These are phyloP conservation scores for Drosophila lacicola DNA, from an alignment of 2,888 invertebrate genomes.

Conservation along the genomic window DNA sequence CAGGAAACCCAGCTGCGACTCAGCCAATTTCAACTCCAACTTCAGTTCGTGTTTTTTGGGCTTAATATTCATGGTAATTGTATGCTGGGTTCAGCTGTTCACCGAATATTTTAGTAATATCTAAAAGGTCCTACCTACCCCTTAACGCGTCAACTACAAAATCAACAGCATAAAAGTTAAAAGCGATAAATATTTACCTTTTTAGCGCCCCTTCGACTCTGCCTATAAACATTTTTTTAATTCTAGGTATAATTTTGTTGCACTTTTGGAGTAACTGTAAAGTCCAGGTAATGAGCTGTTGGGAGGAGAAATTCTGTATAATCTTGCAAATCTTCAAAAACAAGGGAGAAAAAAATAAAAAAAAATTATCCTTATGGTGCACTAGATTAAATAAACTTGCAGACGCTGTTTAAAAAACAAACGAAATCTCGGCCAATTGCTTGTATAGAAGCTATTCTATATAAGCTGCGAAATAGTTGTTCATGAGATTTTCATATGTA, in stretches of 20 bases:
- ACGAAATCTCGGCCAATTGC: too few species aligned
- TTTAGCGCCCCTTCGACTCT: constrained; percentile 16
- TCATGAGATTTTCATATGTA: too few species aligned
- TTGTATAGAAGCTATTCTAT: too few species aligned
- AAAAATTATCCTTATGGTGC: too few species aligned
- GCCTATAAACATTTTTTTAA: constrained; percentile 36
- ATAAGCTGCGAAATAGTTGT: too few species aligned
- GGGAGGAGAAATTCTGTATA: constrained; percentile 35
- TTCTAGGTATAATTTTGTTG: constrained; percentile 52
- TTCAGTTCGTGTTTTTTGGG: constrained; percentile 57
- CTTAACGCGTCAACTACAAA: constrained; percentile 23
- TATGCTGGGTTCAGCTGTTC: constrained; percentile 66
- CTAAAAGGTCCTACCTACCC: constrained; percentile 45
- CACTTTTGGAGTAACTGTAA: constrained; percentile 77
- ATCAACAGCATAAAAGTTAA: constrained; percentile 49
- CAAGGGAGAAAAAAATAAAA: background rate
- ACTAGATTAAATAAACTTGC: too few species aligned
- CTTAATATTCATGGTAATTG: constrained; percentile 76
- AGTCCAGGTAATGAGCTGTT: constrained; percentile 83
- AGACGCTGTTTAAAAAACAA: too few species aligned
- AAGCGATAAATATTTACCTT: constrained; percentile 52
- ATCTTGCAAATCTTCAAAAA: constrained; percentile 57
- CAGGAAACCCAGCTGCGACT: constrained; percentile 56
- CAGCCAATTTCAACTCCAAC: constrained; percentile 58
- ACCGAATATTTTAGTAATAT: constrained; percentile 57